A percentile compares a stretch with the other conserved stretches of the same genome.
phyloP scores from a whole-genome alignment of 2,797 vertebrate species.

The Mormyrops attenuatus region DNA sequence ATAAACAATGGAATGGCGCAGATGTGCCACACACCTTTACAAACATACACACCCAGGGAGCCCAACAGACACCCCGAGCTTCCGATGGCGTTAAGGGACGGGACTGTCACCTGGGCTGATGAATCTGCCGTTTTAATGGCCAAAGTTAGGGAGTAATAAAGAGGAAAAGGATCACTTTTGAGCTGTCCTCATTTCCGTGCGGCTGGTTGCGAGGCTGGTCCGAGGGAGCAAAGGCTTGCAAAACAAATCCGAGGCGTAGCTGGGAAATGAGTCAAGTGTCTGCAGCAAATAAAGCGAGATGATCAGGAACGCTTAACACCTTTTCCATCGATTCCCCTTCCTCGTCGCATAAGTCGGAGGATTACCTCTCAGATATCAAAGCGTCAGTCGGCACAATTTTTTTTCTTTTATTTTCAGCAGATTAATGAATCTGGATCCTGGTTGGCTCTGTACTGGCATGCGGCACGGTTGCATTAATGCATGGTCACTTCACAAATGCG shows the following conservation, averaged over 20 bases:
- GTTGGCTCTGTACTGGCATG: not conserved
- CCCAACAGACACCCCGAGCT: constrained; percentile 72
- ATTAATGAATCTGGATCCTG: not conserved
- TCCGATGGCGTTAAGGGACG: constrained; percentile 46
- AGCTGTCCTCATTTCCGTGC: not conserved
- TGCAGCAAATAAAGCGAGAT: not conserved
- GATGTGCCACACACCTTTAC: constrained; percentile 95
- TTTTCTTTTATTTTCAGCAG: not conserved
- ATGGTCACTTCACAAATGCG: not conserved
- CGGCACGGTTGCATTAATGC: not conserved
- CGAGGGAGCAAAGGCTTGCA: not conserved
- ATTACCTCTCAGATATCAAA: not conserved
- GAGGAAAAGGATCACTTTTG: not conserved
- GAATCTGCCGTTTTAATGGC: not conserved
- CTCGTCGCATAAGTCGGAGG: not conserved
- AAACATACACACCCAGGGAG: constrained; percentile 77
- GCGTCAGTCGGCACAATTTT: not conserved
- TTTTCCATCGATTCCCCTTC: not conserved
- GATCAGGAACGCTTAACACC: not conserved
- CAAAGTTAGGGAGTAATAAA: not conserved
- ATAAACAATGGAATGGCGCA: constrained; percentile 98
- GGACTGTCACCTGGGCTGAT: not conserved
- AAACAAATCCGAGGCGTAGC: not conserved
- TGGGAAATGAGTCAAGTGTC: not conserved
- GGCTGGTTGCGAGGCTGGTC: not conserved